Evolutionary conservation across 1,140 invertebrate genomes (phyloP).

Genomic region (Scaptomyza montana): DNA sequence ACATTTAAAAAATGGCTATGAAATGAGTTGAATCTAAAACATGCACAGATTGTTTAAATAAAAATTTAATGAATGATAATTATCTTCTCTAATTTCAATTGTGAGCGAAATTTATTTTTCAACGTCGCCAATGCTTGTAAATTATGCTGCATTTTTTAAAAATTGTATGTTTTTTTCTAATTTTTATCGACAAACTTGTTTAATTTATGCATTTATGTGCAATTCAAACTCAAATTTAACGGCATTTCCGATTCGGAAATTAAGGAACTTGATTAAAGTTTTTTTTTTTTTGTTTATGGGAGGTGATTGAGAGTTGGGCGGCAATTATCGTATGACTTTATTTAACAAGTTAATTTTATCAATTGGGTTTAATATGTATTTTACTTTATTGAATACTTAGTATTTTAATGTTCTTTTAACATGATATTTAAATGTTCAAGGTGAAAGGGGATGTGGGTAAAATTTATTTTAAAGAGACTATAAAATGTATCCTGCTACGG

Average conservation of each 20-base stretch:
- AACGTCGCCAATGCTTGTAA: conserved; percentile 35
- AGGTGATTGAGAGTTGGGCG: neutral
- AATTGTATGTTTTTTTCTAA: conserved; percentile 7
- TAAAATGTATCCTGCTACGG: no score
- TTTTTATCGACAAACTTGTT: conserved; percentile 30
- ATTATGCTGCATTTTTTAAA: conserved; percentile 26
- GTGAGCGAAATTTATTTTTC: conserved; percentile 17
- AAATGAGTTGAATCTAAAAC: conserved; percentile 29
- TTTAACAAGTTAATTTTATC: neutral
- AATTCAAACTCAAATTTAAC: conserved; percentile 37
- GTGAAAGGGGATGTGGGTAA: no score
- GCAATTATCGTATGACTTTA: conserved; percentile 14
- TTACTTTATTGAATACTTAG: no score
- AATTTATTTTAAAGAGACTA: no score
- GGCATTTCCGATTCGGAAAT: conserved; percentile 51
- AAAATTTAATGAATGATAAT: neutral
- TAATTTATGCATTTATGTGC: conserved; percentile 38
- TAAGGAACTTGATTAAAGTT: conserved; percentile 30
- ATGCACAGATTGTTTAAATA: conserved; percentile 26
- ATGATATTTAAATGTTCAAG: no score
- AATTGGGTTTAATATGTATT: no score
- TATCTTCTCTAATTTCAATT: conserved; percentile 1
- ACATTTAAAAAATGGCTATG: conserved; percentile 25
- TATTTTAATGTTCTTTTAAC: no score
- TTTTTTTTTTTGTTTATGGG: conserved; percentile 31